Evolutionary conservation across 2,113 vertebrate genomes (phyloP).

Genomic region (Scomber colias): DNA sequence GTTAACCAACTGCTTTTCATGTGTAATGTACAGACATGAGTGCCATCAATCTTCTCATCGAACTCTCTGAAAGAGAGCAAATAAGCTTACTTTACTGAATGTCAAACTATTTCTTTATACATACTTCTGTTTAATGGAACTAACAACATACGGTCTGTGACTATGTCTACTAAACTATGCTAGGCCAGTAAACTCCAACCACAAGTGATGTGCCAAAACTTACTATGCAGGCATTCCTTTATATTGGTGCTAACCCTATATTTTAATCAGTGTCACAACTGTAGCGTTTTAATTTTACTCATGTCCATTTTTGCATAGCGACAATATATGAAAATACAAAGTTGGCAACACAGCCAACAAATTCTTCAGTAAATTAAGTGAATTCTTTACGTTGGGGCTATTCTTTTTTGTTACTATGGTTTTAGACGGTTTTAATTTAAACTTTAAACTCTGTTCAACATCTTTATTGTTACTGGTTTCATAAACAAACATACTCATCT

Average conservation of each 20-base stretch:
- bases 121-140: not conserved
- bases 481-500: not conserved
- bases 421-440: not conserved
- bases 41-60: not conserved
- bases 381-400: too few relatives aligned
- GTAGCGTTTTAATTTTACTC: not conserved
- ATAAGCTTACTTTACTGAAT: not conserved
- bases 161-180: not conserved
- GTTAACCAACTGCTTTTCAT: not conserved
- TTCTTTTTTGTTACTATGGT: not conserved
- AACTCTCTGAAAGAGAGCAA: constrained; percentile 4
- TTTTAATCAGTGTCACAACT: not conserved
- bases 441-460: not conserved
- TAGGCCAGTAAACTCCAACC: not conserved
- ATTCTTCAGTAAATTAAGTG: not conserved
- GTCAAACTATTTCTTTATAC: not conserved
- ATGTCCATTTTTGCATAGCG: constrained; percentile 1
- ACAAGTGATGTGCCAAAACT: constrained; percentile 23
- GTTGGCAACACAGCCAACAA: not conserved
- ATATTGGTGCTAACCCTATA: constrained; percentile 11
- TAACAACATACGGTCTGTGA: not conserved
- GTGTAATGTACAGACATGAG: not conserved
- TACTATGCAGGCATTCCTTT: constrained; percentile 9
- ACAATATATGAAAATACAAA: not conserved
- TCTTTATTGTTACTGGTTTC: not conserved